Evolutionary conservation across 2,888 invertebrate species (phyloP).

Genomic region (Liodrosophila aerea): DNA sequence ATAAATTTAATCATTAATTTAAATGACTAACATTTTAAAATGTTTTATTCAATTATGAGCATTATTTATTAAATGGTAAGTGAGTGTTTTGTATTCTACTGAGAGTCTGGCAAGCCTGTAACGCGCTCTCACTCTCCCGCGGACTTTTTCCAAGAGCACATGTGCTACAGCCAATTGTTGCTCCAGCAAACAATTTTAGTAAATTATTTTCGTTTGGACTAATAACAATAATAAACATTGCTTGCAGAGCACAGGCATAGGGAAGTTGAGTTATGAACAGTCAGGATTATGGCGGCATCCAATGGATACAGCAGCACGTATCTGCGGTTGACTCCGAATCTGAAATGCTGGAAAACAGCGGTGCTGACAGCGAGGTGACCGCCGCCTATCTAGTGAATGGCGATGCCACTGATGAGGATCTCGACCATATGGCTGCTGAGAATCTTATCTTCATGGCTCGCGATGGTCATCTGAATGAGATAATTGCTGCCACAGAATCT

Average conservation of each 20-base stretch:
- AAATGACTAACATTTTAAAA: too few relatives aligned
- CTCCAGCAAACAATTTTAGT: constrained; percentile 31
- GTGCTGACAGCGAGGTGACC: constrained; percentile 48
- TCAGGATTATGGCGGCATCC: constrained; percentile 74
- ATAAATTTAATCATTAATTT: too few relatives aligned
- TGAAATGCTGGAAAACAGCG: constrained; percentile 65
- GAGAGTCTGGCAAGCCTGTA: constrained; percentile 49
- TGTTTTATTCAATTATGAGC: too few relatives aligned
- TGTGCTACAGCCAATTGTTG: constrained; percentile 67
- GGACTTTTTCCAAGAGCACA: constrained; percentile 57
- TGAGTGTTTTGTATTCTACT: too few relatives aligned
- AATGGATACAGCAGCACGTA: constrained; percentile 78
- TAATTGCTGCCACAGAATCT: constrained; percentile 70
- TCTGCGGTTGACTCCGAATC: constrained; percentile 59
- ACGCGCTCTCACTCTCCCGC: constrained; percentile 56
- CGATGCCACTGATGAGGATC: constrained; percentile 63
- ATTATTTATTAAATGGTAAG: too few relatives aligned
- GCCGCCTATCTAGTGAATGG: constrained; percentile 46
- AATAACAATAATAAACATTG: constrained; percentile 27
- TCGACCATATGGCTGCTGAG: constrained; percentile 86
- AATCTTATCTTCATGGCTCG: constrained; percentile 86
- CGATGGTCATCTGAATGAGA: constrained; percentile 82
- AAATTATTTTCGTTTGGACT: constrained; percentile 23
- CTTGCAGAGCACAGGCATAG: constrained; percentile 36
- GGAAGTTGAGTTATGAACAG: constrained; percentile 65